Evolutionary conservation across 2,888 invertebrate genomes (phyloP).

Genomic region (Stenotaenia linearis): DNA sequence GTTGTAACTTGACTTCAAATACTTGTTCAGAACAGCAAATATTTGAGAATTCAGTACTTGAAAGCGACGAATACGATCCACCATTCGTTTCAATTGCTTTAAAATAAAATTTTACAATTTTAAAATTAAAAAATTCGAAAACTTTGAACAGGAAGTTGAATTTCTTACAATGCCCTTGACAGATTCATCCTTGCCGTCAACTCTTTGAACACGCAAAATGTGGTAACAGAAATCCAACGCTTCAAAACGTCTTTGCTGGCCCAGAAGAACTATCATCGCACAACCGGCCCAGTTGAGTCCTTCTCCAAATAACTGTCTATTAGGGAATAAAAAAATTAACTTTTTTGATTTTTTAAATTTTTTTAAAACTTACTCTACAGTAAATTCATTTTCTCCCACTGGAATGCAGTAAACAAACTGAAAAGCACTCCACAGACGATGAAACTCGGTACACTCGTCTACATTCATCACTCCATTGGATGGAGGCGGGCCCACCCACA

Average conservation of each 20-base stretch:
- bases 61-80: constrained; percentile 92
- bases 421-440: constrained; percentile 88
- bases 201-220: constrained; percentile 87
- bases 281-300: constrained; percentile 99
- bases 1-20: constrained; percentile 76
- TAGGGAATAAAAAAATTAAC: constrained; percentile 28
- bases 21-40: constrained; percentile 90
- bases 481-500: constrained; percentile 84
- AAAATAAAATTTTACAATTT: constrained; percentile 42
- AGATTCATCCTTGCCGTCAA: constrained; percentile 90
- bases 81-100: constrained; percentile 91
- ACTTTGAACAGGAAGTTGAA: constrained; percentile 40
- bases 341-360: neutral
- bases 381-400: constrained; percentile 90
- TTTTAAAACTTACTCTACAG: constrained; percentile 74
- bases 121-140: neutral
- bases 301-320: constrained; percentile 91
- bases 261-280: constrained; percentile 87
- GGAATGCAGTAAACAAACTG: constrained; percentile 98
- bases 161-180: constrained; percentile 86
- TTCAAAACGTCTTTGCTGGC: constrained; percentile 93
- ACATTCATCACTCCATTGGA: constrained; percentile 91
- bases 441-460: constrained; percentile 96
- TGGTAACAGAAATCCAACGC: constrained; percentile 98
- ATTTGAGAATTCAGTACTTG: constrained; percentile 98